Conservation (phyloP, 1,140 invertebrate genomes). For the Drosophila sechellia region DNA sequence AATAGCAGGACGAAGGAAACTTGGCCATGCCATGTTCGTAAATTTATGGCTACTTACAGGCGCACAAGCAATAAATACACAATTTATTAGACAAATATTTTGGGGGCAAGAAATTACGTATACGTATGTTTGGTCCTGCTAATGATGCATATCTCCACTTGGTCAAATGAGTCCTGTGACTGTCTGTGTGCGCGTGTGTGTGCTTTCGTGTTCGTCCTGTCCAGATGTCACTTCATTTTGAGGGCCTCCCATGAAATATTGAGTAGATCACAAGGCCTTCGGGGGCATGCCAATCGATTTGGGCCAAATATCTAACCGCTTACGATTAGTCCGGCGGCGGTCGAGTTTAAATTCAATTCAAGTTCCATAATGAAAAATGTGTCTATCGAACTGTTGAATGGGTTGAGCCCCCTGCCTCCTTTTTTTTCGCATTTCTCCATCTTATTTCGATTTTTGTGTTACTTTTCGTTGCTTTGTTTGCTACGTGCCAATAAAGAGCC, state of each 20-base stretch:
- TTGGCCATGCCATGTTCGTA: conserved; percentile 49
- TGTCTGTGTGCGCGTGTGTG: neutral
- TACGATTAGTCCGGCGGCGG: neutral
- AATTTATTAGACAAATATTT: conserved; percentile 59
- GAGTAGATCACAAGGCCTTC: conserved; percentile 5
- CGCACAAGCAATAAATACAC: conserved; percentile 61
- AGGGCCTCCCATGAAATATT: conserved; percentile 29
- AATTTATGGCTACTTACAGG: conserved; percentile 62
- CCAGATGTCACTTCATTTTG: conserved; percentile 34
- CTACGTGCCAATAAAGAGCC: conserved; percentile 61
- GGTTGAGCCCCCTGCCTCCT: neutral
- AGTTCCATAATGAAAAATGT: conserved; percentile 2
- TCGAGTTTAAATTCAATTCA: conserved; percentile 4
- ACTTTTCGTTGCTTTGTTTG: conserved; percentile 35
- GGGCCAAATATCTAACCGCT: neutral
- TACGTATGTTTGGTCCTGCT: conserved; percentile 28
- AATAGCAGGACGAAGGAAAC: conserved; percentile 26
- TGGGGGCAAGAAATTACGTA: conserved; percentile 25
- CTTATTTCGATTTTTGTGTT: conserved; percentile 5
- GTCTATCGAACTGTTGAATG: conserved; percentile 34
- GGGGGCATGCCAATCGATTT: conserved; percentile 26
- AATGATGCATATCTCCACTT: conserved; percentile 26
- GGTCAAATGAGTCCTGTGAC: neutral
- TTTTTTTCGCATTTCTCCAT: conserved; percentile 12
- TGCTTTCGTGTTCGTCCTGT: conserved; percentile 8